Percentiles rank a stretch among this genome's conserved stretches.
Conservation (phyloP, 30 jellyfish, hydroid and myxozoan genomes). For the Phacellophora camtschatica region DNA sequence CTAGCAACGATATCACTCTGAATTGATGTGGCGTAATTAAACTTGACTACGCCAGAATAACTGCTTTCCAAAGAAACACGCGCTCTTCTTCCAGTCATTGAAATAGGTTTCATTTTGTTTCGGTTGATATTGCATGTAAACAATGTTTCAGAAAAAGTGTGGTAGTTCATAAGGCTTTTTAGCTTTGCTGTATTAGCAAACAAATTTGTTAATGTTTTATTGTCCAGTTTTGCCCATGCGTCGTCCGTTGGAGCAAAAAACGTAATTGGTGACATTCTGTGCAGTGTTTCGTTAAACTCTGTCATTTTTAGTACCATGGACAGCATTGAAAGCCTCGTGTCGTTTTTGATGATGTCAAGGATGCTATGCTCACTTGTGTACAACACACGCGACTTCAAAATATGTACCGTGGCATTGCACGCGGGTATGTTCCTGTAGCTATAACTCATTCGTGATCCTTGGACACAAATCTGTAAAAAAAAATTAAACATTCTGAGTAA, state of each 20-base stretch:
- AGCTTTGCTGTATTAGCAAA: not conserved
- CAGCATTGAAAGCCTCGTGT: constrained; percentile 20
- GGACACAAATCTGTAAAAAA: not conserved
- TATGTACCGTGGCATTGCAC: constrained; percentile 19
- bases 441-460: not conserved
- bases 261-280: not conserved
- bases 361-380: not conserved
- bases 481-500: no score
- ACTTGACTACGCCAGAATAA: not conserved
- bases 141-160: not conserved
- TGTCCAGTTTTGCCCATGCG: constrained; percentile 38
- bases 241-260: constrained; percentile 33
- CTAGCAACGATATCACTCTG: constrained; percentile 2
- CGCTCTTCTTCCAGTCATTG: constrained; percentile 21
- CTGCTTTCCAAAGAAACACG: not conserved
- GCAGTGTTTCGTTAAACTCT: not conserved
- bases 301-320: constrained; percentile 14
- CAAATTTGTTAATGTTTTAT: not conserved
- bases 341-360: not conserved
- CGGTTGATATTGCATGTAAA: not conserved
- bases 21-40: constrained; percentile 11
- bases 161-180: constrained; percentile 8
- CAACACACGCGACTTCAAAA: not conserved
- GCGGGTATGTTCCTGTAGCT: not conserved
- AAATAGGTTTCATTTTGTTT: not conserved